Conservation (phyloP, 2,113 vertebrate species). For the Hemibagrus wyckioides region DNA sequence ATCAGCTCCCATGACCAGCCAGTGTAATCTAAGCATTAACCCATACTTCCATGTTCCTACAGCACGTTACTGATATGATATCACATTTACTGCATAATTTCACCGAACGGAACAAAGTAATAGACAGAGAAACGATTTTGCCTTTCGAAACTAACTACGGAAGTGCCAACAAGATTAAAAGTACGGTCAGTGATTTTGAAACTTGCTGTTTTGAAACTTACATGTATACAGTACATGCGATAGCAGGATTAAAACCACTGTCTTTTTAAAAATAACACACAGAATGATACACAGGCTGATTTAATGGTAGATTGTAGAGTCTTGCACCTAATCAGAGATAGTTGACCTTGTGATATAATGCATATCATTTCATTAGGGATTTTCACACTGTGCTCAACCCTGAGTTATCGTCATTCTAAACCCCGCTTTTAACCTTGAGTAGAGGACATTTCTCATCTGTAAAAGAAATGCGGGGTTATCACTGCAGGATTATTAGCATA, state of each 20-base stretch:
- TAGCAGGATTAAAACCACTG: background rate
- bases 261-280: background rate
- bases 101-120: slow-evolving; percentile 20
- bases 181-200: background rate
- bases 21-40: slow-evolving; percentile 33
- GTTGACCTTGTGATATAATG: background rate
- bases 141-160: slow-evolving; percentile 8
- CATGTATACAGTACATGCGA: background rate
- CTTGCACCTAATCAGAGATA: background rate
- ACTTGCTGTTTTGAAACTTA: background rate
- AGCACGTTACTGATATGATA: slow-evolving; percentile 21
- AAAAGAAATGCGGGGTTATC: too few species aligned
- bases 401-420: too few species aligned
- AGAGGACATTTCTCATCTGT: too few species aligned
- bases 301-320: background rate
- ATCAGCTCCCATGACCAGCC: slow-evolving; percentile 45
- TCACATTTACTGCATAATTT: slow-evolving; percentile 37
- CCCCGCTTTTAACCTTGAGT: too few species aligned
- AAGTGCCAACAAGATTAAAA: background rate
- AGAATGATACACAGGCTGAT: background rate
- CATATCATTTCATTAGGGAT: background rate
- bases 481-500: too few species aligned
- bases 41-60: slow-evolving; percentile 25
- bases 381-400: too few species aligned
- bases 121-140: slow-evolving; percentile 11